phyloP scores from a whole-genome alignment of 2,113 vertebrate species.

The Coptodon bakossiorum region DNA sequence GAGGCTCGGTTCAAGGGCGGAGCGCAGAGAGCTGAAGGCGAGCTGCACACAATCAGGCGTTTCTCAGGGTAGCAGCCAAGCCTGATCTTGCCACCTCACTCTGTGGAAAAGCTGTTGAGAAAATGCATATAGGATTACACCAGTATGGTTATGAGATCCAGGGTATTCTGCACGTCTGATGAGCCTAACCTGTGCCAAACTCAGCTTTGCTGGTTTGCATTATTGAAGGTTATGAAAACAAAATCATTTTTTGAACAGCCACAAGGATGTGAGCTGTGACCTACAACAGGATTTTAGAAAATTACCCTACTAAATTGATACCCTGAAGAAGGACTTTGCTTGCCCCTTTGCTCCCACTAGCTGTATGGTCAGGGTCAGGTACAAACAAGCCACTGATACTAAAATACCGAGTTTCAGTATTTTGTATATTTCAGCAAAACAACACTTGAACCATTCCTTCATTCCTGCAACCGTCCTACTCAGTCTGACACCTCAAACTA shows the following conservation, averaged over 20 bases:
- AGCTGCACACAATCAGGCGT: conserved; percentile 1
- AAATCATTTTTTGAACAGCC: neutral
- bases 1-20: conserved; percentile 40
- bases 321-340: neutral
- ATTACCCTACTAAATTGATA: neutral
- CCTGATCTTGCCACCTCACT: neutral
- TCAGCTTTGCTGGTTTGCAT: neutral
- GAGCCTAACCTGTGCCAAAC: neutral
- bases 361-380: neutral
- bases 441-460: neutral
- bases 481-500: neutral
- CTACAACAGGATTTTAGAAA: neutral
- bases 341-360: neutral
- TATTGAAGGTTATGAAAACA: neutral
- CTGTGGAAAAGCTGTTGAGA: neutral
- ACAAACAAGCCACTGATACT: neutral
- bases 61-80: neutral
- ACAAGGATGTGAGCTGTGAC: neutral
- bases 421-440: neutral
- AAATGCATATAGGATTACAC: conserved; percentile 13
- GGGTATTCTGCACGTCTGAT: neutral
- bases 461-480: neutral
- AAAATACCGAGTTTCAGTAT: neutral
- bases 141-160: neutral
- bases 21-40: neutral